Percentiles rank a stretch among this genome's conserved stretches.
Evolutionary conservation across 2,797 vertebrate species (phyloP).

Genomic region (Orientallactaga sibirica): DNA sequence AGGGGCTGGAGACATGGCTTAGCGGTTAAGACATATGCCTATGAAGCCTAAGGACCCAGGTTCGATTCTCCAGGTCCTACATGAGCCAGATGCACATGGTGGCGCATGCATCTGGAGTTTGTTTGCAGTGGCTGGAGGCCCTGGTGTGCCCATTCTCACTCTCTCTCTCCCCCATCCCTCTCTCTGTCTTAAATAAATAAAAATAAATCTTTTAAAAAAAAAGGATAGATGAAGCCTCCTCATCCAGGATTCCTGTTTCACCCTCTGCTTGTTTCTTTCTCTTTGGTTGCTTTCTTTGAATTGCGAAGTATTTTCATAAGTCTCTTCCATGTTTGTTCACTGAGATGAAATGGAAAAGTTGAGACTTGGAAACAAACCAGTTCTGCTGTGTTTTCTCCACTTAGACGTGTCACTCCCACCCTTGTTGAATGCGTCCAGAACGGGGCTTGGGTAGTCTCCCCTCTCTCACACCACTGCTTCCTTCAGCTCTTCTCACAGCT

Average conservation of each 20-base stretch:
- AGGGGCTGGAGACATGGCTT: no score
- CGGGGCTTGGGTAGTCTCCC: neutral
- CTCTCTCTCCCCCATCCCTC: no score
- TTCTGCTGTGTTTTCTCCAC: neutral
- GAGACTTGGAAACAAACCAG: neutral
- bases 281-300: neutral
- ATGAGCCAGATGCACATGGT: no score
- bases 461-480: accelerated
- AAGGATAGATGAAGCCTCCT: accelerated
- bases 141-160: no score
- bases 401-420: neutral
- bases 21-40: no score
- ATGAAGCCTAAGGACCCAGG: no score
- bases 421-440: neutral
- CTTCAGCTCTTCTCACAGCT: neutral
- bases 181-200: no score
- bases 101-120: no score
- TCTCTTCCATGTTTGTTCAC: neutral
- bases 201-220: no score
- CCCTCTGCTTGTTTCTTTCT: neutral
- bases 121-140: no score
- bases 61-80: no score
- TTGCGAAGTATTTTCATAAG: neutral
- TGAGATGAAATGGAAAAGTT: neutral
- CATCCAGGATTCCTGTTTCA: neutral